These are phyloP conservation scores for Pardalotus punctatus DNA, from an alignment of 2,113 vertebrate species.

Conservation along the genomic window DNA sequence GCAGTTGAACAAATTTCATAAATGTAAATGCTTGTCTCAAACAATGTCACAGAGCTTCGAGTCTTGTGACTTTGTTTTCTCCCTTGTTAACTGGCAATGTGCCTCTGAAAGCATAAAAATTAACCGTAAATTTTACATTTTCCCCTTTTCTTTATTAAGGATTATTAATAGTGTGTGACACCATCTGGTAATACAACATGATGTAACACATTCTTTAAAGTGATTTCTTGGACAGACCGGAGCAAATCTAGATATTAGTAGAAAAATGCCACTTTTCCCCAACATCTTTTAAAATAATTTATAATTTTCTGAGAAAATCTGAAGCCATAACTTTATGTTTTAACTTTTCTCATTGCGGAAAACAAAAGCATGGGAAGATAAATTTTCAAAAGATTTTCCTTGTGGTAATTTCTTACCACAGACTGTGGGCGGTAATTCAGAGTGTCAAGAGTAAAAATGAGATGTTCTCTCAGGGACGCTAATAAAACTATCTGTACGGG, in stretches of 20 bases:
- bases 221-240: background rate
- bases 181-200: background rate
- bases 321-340: background rate
- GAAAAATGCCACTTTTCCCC: accelerated
- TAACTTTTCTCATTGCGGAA: background rate
- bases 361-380: background rate
- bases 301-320: background rate
- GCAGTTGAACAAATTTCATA: background rate
- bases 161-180: background rate
- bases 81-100: background rate
- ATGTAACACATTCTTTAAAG: background rate
- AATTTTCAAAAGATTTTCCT: background rate
- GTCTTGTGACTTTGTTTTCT: background rate
- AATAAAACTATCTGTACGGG: background rate
- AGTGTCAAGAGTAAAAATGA: background rate
- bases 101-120: background rate
- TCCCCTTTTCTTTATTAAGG: background rate
- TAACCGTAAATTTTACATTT: background rate
- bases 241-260: background rate
- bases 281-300: background rate
- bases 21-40: background rate
- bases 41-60: background rate
- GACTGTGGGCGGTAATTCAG: background rate
- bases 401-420: background rate
- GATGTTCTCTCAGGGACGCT: background rate